Evolutionary conservation across 2,797 vertebrate species (phyloP), one percentile per base, ranked within the genome.

Genomic region (Gymnocypris eckloni): DNA sequence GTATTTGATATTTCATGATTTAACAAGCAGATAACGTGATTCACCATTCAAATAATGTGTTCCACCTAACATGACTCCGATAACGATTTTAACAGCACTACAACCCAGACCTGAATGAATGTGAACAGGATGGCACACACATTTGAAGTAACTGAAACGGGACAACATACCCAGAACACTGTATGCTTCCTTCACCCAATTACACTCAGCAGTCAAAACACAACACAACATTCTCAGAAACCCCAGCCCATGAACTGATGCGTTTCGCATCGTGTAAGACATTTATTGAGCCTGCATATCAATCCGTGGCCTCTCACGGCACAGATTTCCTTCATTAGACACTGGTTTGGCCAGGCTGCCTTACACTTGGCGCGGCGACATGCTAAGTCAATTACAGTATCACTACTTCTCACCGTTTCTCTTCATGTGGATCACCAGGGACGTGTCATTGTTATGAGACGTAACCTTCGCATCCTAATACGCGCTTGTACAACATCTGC

Each of bases 131-230:
- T 48, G 70, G 87, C 86, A 91, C 70, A 48, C 22, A 61, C 66
- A 50, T 83, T 69, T 82, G 81, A 79, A 78, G 16, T 78, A 81
- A 84, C 33, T 79, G 88, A 87, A 78, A 85, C 12, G 67, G 76
- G 85, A 11, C 56, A 45, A n/a, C 12, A 2, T 7, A 16, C 37
- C 43, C 71, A 87, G 66, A 52, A 66, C 79, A 88, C 79, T 84
- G 81, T 61, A 10, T 69, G 84, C 59, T 73, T 85, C 76, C 83
- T 82, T 90, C 79, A 89, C 66, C 86, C 85, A 91, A 90, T 90
- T 66, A 90, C 76, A 87, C 89, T 67, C 39, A 20, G 41, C 43
- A 72, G 67, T 28, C 20, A 6, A 75, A 18, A n/a, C 81, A 83
- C 56, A 82, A 72, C 37, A 72, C 12, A 45, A 87, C 82, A 72